Evolutionary conservation across 2,888 invertebrate genomes (phyloP), one percentile per base, ranked within the genome.

Genomic region (Dasypogon diadema): DNA sequence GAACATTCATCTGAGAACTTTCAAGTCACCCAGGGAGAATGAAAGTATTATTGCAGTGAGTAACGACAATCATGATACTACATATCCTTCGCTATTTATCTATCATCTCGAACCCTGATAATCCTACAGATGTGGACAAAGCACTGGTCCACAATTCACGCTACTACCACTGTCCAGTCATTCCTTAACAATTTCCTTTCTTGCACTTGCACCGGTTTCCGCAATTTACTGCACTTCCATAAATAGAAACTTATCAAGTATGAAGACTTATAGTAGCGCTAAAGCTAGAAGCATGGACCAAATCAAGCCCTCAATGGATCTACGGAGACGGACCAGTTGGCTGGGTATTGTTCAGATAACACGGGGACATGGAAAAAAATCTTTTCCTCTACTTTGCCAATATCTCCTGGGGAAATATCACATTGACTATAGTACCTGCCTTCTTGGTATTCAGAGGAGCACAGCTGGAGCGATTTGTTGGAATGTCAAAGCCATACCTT

Each of bases 161-260:
- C 51, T 42, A 26, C 51, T 68, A 8, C 10, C 26, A 54, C 34
- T 54, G 51, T 70, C 54, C 70, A 54, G 18, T 54, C 70, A 54
- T 21, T 51, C 34, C 70, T 54, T 70, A 30, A 54, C 70, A 51
- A 70, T 54, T 70, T 70, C 70, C 70, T 30, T 12, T 21, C 10
- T 10, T 51, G 21, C 70, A 70, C 54, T 70, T 70, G 70, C 54
- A 12, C 54, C 22, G 54, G 54, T 12, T 54, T 70, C 70, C 30
- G 70, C 70, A 54, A 70, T 70, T 70, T 51, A 54, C 30, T 70
- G 70, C 70, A 70, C 54, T 70, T 54, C 70, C 54, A 70, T 54
- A 70, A 54, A 70, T 34, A 51, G 68, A 37, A 65, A 37, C 68
- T 68, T 68, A 68, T 68, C 51, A 51, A 51, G 68, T 51, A 70